These are phyloP conservation scores for Machaerirhynchus nigripectus DNA, from an alignment of 2,113 vertebrate genomes.

Conservation along the genomic window DNA sequence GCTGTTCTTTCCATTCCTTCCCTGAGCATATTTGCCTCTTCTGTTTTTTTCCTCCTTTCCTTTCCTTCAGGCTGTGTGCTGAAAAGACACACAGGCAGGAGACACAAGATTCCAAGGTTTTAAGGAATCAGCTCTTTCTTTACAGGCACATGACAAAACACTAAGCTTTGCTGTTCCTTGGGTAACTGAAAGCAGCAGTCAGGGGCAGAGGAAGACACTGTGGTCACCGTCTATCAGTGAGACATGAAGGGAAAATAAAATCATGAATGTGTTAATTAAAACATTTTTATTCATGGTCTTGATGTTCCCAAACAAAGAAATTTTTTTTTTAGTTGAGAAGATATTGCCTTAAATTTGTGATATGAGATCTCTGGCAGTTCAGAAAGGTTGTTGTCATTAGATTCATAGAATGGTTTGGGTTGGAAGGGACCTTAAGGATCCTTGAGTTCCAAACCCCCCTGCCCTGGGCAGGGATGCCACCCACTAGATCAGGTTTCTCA, in stretches of 20 bases:
- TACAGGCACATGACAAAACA: not conserved
- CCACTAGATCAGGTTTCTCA: not conserved
- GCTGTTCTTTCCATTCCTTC: not conserved
- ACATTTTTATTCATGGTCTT: not conserved
- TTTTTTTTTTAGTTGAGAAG: not conserved
- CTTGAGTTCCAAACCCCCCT: not conserved
- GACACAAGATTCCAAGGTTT: not conserved
- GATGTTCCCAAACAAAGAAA: not conserved
- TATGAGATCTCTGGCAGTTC: not conserved
- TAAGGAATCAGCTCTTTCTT: not conserved
- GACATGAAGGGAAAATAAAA: not conserved
- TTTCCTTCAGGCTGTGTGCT: not conserved
- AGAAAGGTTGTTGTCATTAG: not conserved
- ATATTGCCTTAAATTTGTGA: not conserved
- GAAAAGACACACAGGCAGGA: not conserved
- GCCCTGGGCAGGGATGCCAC: not conserved
- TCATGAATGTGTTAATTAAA: not conserved
- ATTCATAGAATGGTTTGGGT: not conserved
- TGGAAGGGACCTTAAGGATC: not conserved
- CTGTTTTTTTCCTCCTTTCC: rapidly evolving
- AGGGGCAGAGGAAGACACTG: not conserved
- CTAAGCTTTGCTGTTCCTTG: not conserved
- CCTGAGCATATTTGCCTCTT: not conserved
- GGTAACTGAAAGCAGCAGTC: not conserved
- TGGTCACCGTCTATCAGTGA: not conserved